Evolutionary conservation across 2,888 invertebrate genomes (phyloP).

Genomic region (Taphrorychus bicolor): DNA sequence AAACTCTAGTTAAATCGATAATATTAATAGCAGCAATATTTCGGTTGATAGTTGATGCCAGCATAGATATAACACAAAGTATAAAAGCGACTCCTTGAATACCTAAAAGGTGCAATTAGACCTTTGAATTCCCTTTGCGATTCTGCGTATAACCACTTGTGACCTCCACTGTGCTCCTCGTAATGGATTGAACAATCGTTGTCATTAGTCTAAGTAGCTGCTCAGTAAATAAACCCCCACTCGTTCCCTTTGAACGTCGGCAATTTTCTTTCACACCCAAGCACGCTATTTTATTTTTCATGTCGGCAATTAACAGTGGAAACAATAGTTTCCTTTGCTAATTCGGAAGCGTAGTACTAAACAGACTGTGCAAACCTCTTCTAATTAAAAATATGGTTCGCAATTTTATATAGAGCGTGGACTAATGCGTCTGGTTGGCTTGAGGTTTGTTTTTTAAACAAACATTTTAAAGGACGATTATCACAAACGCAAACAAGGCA

Average conservation of each 20-base stretch:
- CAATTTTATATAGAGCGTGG: not conserved
- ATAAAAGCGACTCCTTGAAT: too few relatives aligned
- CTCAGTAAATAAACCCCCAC: not conserved
- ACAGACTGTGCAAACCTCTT: not conserved
- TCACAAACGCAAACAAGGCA: not conserved
- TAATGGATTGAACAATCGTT: not conserved
- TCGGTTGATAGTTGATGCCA: too few relatives aligned
- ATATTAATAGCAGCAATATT: too few relatives aligned
- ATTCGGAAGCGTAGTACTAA: not conserved
- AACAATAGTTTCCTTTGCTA: not conserved
- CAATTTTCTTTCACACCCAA: not conserved
- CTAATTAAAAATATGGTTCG: not conserved
- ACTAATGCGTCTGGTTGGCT: not conserved
- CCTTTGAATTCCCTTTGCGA: too few relatives aligned
- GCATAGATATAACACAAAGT: too few relatives aligned
- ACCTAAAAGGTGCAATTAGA: too few relatives aligned
- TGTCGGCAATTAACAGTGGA: not conserved
- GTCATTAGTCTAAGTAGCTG: constrained; percentile 1
- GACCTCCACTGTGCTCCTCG: not conserved
- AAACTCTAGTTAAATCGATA: too few relatives aligned
- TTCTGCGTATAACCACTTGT: not conserved
- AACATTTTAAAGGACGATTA: not conserved
- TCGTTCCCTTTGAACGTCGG: not conserved
- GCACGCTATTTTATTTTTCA: constrained; percentile 1
- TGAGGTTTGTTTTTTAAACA: not conserved